A percentile compares a stretch with the other conserved stretches of the same genome.
Conservation (phyloP, 2,113 vertebrate genomes). For the Spheniscus mendiculus region DNA sequence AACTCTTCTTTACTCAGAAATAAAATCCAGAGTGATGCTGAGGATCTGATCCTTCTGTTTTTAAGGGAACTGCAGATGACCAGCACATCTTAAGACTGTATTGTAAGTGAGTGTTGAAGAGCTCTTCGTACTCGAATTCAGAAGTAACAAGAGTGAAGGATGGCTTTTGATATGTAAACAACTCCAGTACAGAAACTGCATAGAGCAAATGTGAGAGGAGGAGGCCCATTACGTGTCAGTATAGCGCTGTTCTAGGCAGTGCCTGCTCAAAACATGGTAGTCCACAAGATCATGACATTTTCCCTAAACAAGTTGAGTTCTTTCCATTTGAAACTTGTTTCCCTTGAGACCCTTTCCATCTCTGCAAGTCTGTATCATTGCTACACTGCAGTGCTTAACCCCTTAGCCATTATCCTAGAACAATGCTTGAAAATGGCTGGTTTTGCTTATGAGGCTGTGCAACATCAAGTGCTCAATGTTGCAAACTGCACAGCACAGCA, state of each 20-base stretch:
- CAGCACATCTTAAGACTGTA: neutral
- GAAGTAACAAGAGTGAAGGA: neutral
- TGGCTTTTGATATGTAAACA: neutral
- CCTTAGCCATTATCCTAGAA: neutral
- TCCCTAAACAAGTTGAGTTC: neutral
- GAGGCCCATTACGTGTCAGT: accelerated
- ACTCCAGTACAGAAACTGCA: neutral
- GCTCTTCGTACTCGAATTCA: neutral
- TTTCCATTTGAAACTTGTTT: neutral
- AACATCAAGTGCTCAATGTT: neutral
- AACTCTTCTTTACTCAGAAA: neutral
- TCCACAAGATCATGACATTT: neutral
- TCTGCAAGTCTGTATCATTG: neutral
- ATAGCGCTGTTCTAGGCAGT: neutral
- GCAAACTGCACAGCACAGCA: neutral
- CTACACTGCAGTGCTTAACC: neutral
- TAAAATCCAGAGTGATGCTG: neutral
- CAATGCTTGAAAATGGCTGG: neutral
- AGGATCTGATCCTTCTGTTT: neutral
- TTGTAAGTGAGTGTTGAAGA: neutral
- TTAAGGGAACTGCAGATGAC: neutral
- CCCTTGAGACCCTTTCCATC: neutral
- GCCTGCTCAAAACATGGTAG: neutral
- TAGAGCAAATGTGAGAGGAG: neutral
- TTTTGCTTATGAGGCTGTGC: neutral